Evolutionary conservation across 2,113 vertebrate species (phyloP), one percentile per base, ranked within the genome.

Genomic region (Megaceryle maxima): DNA sequence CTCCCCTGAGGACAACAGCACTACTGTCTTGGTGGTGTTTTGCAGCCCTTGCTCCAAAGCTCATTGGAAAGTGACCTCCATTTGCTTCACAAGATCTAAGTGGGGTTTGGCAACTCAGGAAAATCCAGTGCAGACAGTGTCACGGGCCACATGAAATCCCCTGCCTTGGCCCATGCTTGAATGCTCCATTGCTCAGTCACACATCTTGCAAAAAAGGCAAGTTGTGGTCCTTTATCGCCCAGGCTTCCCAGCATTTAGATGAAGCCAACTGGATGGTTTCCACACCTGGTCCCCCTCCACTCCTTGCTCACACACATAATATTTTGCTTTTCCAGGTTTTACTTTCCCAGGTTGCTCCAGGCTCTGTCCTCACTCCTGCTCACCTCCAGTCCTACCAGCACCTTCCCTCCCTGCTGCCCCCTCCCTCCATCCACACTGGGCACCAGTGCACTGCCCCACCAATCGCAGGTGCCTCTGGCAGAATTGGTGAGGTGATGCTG

Each of bases 261-360:
- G 41, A 84, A 78, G 50, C 57, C 74, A 57, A 6, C 21, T 15
- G 56, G 62, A 22, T 43, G 14, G 16, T 66, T 93, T 96, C 80
- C 59, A 62, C 24, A 8, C 26, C 31, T 57, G 39, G 29, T 80
- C 72, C 75, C 2, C 1, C 26, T 66, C 64, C 78, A 6, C 29
- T 73, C 43, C n/a, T 74, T 51, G 28, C 51, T 70, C 3, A 1
- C 75, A 24, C 3, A 8, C 2, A 0, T 24, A 24, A 0, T 1
- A 62, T 53, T 78, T 77, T 72, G 46, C 31, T 62, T 50, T 68
- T 24, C 50, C 13, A 10, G 26, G 29, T 67, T 59, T 72, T 59
- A 28, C 51, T 63, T 77, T 51, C 50, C 24, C 22, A 9, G 59
- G 35, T 55, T 69, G 41, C 66, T 70, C 35, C 60, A 29, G 55